Evolutionary conservation across 2,113 vertebrate species (phyloP), one percentile per base, ranked within the genome.

Genomic region (Naja naja): DNA sequence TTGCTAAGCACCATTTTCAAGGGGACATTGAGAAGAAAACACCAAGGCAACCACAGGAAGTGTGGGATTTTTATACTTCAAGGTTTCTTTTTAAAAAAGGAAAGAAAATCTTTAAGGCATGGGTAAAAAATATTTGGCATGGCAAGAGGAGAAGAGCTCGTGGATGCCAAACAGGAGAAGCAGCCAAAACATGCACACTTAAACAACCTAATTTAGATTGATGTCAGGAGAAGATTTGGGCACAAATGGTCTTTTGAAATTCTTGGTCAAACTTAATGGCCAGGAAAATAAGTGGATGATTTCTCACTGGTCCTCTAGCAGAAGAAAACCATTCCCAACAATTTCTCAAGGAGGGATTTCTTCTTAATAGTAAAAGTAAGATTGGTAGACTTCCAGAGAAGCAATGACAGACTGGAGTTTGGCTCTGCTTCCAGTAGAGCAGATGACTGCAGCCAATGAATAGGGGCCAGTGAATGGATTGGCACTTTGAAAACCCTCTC

Each of bases 1-100:
- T 60, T 91, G 23, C 92, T 88, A 34, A 87, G 56, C 43, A 49
- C n/a, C 25, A 64, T 30, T 93, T 93, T 89, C 90, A 92, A 69
- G 87, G 54, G 52, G 89, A 85, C n/a, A 7, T 45, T 45, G 52
- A 39, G 23, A 87, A 49, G 3, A 1, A 94, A 91, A 94, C 12
- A 1, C 34, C 91, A 34, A 56, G 87, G 0, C 55, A 89, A 88
- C 85, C 92, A 56, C 91, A 55, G 47, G 8, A n/a, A 0, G 93
- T 92, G 60, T 9, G 89, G 53, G 74, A 39, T 81, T 81, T 81
- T 39, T 81, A 81, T 81, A 81, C 74, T 81, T 39, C 18, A 20
- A 81, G n/a, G 34, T 43, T 81, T 81, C 34, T 81, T 81, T 52
- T 52, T 52, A 74, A 74, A 47, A 90, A 91, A 89, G 58, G 47